A percentile compares a stretch with the other conserved stretches of the same genome.
Evolutionary conservation across 1,140 invertebrate genomes (phyloP).

Genomic region (Microvelia longipes): DNA sequence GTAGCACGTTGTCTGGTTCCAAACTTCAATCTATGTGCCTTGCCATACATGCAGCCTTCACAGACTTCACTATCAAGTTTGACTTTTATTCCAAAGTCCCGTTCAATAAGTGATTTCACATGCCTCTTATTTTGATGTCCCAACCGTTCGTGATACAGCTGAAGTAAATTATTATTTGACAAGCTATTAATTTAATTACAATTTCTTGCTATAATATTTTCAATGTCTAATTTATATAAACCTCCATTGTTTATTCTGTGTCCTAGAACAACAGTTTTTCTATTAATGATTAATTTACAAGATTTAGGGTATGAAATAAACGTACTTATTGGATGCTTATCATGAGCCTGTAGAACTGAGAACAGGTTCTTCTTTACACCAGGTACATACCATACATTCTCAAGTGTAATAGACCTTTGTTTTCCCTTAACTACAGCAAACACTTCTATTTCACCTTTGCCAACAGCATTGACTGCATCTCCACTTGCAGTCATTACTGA

Average conservation of each 20-base stretch:
- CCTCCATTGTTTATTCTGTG: constrained; percentile 15
- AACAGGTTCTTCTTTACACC: constrained; percentile 24
- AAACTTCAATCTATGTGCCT: constrained; percentile 25
- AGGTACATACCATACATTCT: constrained; percentile 25
- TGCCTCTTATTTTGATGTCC: constrained; percentile 25
- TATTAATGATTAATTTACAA: constrained; percentile 17
- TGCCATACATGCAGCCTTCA: constrained; percentile 24
- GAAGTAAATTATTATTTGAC: constrained; percentile 14
- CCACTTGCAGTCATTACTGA: constrained; percentile 20
- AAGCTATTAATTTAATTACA: constrained; percentile 4
- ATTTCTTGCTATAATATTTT: constrained; percentile 8
- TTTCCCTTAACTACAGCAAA: constrained; percentile 14
- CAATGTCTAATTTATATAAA: constrained; percentile 19
- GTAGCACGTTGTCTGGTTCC: constrained; percentile 20
- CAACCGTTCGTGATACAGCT: constrained; percentile 24
- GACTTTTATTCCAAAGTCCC: constrained; percentile 19
- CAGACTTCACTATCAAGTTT: constrained; percentile 20
- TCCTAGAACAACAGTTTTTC: constrained; percentile 14
- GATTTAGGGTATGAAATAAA: constrained; percentile 18
- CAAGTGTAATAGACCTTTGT: constrained; percentile 15
- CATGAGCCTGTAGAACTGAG: constrained; percentile 25
- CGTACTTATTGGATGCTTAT: constrained; percentile 19
- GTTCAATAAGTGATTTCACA: constrained; percentile 18
- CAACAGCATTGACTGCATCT: constrained; percentile 19
- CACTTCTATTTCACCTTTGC: constrained; percentile 21